A percentile compares a stretch with the other conserved stretches of the same genome.
These are phyloP conservation scores for Lacerta viridis DNA, from an alignment of 2,797 vertebrate species.

Conservation along the genomic window DNA sequence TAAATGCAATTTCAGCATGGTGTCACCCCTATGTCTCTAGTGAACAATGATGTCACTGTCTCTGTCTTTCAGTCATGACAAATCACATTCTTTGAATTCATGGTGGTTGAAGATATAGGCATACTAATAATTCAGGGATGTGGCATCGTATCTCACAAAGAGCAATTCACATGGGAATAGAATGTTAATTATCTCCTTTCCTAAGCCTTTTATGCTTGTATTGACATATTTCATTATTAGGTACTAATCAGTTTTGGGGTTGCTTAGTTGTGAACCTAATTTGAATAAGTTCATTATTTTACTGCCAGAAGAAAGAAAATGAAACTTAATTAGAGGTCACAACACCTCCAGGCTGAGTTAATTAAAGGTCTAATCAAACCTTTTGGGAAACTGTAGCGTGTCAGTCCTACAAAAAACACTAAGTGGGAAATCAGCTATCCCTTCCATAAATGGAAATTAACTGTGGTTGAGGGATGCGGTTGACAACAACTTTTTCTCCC, in stretches of 20 bases:
- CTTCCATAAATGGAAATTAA: conserved; percentile 5
- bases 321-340: conserved; percentile 79
- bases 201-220: conserved; percentile 39
- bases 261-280: conserved; percentile 62
- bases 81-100: not conserved
- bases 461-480: not conserved
- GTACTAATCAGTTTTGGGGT: conserved; percentile 65
- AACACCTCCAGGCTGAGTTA: conserved; percentile 73
- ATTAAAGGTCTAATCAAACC: conserved; percentile 77
- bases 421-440: conserved; percentile 41
- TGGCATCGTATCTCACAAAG: conserved; percentile 29
- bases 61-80: conserved; percentile 24
- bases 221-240: conserved; percentile 69
- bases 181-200: conserved; percentile 21
- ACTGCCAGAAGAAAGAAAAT: conserved; percentile 72
- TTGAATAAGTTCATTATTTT: conserved; percentile 75
- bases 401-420: conserved; percentile 50
- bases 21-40: conserved; percentile 15
- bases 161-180: conserved; percentile 17
- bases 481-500: not conserved
- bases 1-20: conserved; percentile 2
- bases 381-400: conserved; percentile 67
- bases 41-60: not conserved
- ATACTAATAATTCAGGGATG: not conserved
- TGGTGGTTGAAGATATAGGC: not conserved